Evolutionary conservation across 2,113 vertebrate genomes (phyloP), one percentile per base, ranked within the genome.

Genomic region (Muscicapa adusta): DNA sequence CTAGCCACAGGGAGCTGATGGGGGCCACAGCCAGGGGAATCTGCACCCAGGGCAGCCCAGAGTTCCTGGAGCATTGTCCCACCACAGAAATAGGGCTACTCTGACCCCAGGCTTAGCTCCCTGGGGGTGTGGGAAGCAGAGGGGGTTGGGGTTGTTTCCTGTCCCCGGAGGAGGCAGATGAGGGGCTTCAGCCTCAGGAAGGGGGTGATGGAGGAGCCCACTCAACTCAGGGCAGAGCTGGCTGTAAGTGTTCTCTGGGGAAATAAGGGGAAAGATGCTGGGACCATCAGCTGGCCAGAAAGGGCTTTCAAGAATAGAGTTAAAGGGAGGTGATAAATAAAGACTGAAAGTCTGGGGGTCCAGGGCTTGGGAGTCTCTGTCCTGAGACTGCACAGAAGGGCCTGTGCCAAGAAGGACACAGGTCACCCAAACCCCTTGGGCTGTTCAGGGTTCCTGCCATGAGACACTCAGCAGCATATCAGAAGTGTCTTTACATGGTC

Each of bases 1-100:
- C 33, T 14, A 7, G 68, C 33, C 40, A 56, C 0, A 1, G 75
- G 38, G 50, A 86, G 65, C 1, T 0, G 3, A 17, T 1, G 9
- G 14, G 12, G n/a, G 16, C 5, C 75, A 34, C 8, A 1, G 11
- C 58, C 58, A 57, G 57, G 79, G 58, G 23, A 4, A 5, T 28
- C 3, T 60, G 62, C 62, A 79, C 8, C 25, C 1, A 0, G 10
- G 58, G 45, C 50, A 76, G 15, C 34, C 57, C 8, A 0, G 54
- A 63, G 26, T 15, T 66, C 54, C 56, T 36, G 24, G 3, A 80
- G 40, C 36, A 38, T 1, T 4, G 9, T 63, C 40, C 54, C 58
- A 70, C 13, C 4, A 11, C 77, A 50, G n/a, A 89, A 31, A 34
- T 51, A 57, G 25, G 56, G 53, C 36, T 45, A 20, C 10, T 45